phyloP scores from a whole-genome alignment of 2,113 vertebrate genomes.

The Megaleporinus macrocephalus region DNA sequence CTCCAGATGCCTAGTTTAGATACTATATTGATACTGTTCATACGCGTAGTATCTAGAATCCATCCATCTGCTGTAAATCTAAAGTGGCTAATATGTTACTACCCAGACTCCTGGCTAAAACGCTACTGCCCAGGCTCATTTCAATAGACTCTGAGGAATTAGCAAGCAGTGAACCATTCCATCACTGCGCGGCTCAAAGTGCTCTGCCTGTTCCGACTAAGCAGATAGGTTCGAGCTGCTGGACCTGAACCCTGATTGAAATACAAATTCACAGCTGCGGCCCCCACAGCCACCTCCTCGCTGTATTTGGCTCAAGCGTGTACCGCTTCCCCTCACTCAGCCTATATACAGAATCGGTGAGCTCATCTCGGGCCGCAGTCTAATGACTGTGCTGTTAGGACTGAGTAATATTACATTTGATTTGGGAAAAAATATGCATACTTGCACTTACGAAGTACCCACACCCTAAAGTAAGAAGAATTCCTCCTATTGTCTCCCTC shows the following conservation, averaged over 20 bases:
- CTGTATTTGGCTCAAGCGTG: not conserved
- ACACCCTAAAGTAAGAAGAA: too few species aligned
- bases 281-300: not conserved
- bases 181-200: not conserved
- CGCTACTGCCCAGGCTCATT: not conserved
- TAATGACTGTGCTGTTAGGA: conserved; percentile 46
- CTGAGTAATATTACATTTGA: conserved; percentile 31
- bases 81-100: conserved; percentile 1
- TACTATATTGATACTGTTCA: too few species aligned
- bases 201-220: not conserved
- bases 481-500: too few species aligned
- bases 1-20: not conserved
- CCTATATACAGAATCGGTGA: conserved; percentile 7
- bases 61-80: conserved; percentile 7
- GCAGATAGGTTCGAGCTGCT: not conserved
- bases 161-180: not conserved
- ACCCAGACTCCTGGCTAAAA: not conserved
- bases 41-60: not conserved
- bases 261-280: conserved; percentile 50
- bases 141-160: not conserved
- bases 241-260: conserved; percentile 40
- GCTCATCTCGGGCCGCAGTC: conserved; percentile 42
- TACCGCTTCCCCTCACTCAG: not conserved
- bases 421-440: conserved; percentile 1
- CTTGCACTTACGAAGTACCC: not conserved